Base-by-base conservation (phyloP, 2,888 invertebrate species). In the Hypena proboscidalis region DNA sequence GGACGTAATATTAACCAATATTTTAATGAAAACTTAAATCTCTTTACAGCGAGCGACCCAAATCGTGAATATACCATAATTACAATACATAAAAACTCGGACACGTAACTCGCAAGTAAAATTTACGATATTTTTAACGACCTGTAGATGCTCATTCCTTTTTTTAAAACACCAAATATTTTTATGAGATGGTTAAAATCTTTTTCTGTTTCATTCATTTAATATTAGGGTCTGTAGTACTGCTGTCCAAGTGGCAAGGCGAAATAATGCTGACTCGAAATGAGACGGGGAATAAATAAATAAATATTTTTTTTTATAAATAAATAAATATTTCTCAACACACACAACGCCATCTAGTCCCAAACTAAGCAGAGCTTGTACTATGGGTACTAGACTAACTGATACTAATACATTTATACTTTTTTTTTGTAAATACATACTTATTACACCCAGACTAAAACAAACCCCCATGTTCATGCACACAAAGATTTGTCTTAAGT, bases 41-140 rank as follows among this genome's bases (percentile, higher is more conserved):
- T 4, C n/a, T n/a, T n/a, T n/a, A n/a, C n/a, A n/a, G 3, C 10
- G 9, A 20, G 13, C 32, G 13, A 21, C 11, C 32, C 10, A 20
- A 20, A 20, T 2, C 31, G n/a, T 11, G 10, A 19, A 32, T 13
- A 21, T 14, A 26, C 20, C 20, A 30, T 40, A 40, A 47, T 45
- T 35, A 35, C n/a, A 9, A 34, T 11, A 30, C 23, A 47, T 57
- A 22, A 29, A 39, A 42, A 40, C 32, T 34, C 32, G 25, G 26
- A 39, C 37, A 36, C 33, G 30, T 33, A 31, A 21, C 29, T 22
- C 11, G 41, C 63, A 68, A 67, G 59, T 73, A 62, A 57, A 58
- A 67, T 76, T 75, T 74, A 77, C 68, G 76, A 69, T 66, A 58
- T 72, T 75, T 56, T 77, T 77, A 76, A 79, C 63, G 70, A 64